These are phyloP conservation scores for Zhuqinia jingwanae DNA, from an alignment of 2,888 invertebrate genomes.

Conservation along the genomic window DNA sequence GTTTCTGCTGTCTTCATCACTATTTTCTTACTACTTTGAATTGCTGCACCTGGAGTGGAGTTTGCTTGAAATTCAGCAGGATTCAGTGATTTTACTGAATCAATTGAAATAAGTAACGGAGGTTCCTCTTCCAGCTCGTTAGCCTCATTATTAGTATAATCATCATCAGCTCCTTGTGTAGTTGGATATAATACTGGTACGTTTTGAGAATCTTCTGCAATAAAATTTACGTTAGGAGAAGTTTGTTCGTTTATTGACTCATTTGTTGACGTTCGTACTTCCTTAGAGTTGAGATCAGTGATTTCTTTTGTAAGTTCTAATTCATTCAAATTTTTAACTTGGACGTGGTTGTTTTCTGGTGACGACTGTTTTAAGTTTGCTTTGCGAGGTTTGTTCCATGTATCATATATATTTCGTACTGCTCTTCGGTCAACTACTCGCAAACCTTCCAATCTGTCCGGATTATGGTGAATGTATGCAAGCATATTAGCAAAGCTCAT, in stretches of 20 bases:
- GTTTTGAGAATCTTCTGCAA: no score
- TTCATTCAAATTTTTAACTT: no score
- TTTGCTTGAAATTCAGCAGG: background rate
- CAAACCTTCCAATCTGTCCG: slow-evolving; percentile 76
- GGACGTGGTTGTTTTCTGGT: no score
- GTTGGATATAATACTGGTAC: slow-evolving; percentile 12
- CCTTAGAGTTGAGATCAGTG: no score
- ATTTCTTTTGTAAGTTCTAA: no score
- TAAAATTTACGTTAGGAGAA: no score
- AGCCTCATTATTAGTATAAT: background rate
- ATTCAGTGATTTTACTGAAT: slow-evolving; percentile 41
- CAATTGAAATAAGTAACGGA: slow-evolving; percentile 34
- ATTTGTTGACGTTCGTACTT: no score
- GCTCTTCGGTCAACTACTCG: slow-evolving; percentile 77
- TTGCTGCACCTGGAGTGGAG: background rate
- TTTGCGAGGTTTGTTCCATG: slow-evolving; percentile 72
- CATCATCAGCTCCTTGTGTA: background rate
- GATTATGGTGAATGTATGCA: slow-evolving; percentile 78
- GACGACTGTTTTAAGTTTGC: no score
- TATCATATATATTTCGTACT: slow-evolving; percentile 78
- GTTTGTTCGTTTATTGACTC: no score
- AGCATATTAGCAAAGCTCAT: slow-evolving; percentile 75
- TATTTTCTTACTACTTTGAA: background rate
- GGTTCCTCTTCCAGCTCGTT: slow-evolving; percentile 35
- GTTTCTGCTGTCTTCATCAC: background rate